Percentiles rank a stretch among this genome's conserved stretches.
phyloP scores from a whole-genome alignment of 2,797 vertebrate genomes.

The Urocyon cinereoargenteus region DNA sequence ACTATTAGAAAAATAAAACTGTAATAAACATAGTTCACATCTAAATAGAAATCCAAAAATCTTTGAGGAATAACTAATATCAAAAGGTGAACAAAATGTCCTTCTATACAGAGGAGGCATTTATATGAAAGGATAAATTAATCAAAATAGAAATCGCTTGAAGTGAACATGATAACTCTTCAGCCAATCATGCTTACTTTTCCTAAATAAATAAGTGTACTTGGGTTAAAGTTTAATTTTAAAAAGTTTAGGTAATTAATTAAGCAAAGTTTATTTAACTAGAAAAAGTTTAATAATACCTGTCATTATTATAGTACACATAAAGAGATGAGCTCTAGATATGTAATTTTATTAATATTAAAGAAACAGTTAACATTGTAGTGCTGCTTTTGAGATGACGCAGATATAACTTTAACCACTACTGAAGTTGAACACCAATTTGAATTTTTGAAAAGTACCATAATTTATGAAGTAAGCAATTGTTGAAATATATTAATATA shows the following conservation, averaged over 20 bases:
- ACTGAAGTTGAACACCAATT: background rate
- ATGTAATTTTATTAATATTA: background rate
- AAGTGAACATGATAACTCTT: background rate
- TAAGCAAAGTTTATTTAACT: background rate
- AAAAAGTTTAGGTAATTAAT: background rate
- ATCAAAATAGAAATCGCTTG: background rate
- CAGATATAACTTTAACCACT: background rate
- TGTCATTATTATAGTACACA: background rate
- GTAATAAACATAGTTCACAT: background rate
- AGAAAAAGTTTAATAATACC: background rate
- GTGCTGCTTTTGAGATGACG: background rate
- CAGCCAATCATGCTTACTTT: background rate
- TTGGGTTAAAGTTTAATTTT: background rate
- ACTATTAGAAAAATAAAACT: constrained; percentile 10
- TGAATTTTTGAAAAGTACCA: background rate
- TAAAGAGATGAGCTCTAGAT: background rate
- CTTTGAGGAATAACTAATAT: background rate
- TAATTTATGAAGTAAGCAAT: background rate
- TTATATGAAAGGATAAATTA: background rate
- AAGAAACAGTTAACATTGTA: background rate
- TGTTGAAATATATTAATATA: background rate
- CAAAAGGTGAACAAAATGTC: background rate
- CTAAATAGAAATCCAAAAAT: background rate
- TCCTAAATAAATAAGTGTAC: background rate
- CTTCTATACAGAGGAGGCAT: background rate